phyloP scores from a whole-genome alignment of 2,797 vertebrate species.

The Onychomys leucogaster region DNA sequence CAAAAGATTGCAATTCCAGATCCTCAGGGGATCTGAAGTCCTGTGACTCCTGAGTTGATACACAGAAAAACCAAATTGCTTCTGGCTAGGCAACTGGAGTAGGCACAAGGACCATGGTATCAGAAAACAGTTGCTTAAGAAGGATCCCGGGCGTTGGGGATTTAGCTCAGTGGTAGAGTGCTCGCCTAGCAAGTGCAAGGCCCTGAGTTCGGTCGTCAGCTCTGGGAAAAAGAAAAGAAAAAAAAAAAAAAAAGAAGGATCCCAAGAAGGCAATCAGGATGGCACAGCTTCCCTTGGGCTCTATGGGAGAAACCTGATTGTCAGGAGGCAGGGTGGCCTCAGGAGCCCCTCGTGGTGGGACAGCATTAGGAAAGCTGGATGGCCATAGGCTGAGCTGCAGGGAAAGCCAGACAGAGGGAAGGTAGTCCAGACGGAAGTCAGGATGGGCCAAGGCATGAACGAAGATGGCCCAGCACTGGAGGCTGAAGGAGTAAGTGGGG shows the following conservation, averaged over 20 bases:
- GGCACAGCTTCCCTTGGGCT: neutral
- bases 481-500: neutral
- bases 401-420: neutral
- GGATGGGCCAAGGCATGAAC: neutral
- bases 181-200: too few relatives aligned
- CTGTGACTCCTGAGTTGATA: accelerated
- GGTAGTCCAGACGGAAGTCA: neutral
- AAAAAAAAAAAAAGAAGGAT: too few relatives aligned
- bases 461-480: neutral
- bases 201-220: too few relatives aligned
- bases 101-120: accelerated
- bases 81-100: neutral
- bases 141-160: too few relatives aligned
- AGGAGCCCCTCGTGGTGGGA: neutral
- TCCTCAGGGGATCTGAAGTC: too few relatives aligned
- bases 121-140: too few relatives aligned
- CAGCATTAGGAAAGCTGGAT: accelerated
- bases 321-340: neutral
- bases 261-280: accelerated
- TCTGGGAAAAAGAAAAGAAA: too few relatives aligned
- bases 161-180: too few relatives aligned
- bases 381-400: neutral
- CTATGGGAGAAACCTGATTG: neutral
- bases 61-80: neutral
- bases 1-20: accelerated